These are phyloP conservation scores for Amblyornis subalaris DNA, from an alignment of 2,113 vertebrate species.

Conservation along the genomic window DNA sequence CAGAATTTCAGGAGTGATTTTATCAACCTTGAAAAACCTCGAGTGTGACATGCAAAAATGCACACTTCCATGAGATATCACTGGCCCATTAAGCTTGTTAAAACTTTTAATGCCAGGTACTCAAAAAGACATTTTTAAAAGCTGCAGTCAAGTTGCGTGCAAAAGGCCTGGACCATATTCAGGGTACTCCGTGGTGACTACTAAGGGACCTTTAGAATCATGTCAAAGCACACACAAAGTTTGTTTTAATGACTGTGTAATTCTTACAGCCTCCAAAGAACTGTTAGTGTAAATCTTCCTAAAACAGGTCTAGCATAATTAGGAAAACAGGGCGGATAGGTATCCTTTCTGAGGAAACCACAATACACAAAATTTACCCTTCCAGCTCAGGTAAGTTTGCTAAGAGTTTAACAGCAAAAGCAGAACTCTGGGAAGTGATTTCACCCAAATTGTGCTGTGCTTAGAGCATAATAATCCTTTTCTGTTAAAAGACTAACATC, in stretches of 20 bases:
- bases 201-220: background rate
- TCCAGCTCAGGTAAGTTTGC: background rate
- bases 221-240: background rate
- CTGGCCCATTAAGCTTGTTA: background rate
- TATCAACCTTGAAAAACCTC: background rate
- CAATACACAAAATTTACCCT: background rate
- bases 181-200: background rate
- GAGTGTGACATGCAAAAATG: background rate
- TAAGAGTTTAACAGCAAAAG: background rate
- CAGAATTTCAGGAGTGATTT: background rate
- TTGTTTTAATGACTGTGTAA: background rate
- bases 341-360: background rate
- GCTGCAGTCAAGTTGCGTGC: background rate
- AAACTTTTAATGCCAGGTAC: background rate
- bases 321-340: background rate
- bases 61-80: background rate
- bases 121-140: background rate
- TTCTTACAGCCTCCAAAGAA: background rate
- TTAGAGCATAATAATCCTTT: background rate
- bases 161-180: background rate
- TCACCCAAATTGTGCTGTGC: background rate
- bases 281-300: background rate
- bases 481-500: slow-evolving; percentile 12
- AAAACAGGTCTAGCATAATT: background rate
- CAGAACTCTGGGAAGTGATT: background rate